Percentiles rank a stretch among this genome's conserved stretches.
Conservation (phyloP, 2,888 invertebrate genomes). For the Noctua comes region DNA sequence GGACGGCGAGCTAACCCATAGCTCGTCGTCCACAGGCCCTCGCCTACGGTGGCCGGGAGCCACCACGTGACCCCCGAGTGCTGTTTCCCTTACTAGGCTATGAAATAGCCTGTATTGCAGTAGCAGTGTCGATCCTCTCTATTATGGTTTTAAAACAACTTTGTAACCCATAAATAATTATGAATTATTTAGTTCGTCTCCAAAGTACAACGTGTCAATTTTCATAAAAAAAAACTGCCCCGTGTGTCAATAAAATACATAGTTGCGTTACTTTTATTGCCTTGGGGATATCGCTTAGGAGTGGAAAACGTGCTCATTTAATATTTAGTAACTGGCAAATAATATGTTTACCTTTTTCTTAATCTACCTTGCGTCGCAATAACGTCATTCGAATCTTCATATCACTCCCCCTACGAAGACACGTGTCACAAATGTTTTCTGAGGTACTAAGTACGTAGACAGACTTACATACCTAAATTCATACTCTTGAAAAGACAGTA, state of each 20-base stretch:
- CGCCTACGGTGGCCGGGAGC: no score
- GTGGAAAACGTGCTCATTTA: conserved; percentile 45
- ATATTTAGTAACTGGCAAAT: conserved; percentile 17
- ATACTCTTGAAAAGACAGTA: no score
- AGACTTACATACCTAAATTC: no score
- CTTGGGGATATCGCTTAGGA: conserved; percentile 52
- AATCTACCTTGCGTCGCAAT: no score
- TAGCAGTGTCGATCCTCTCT: no score
- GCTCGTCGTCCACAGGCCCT: no score
- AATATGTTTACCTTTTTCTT: neutral
- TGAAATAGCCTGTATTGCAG: no score
- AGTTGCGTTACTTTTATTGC: conserved; percentile 75
- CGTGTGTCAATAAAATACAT: conserved; percentile 66
- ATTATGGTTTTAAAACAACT: neutral
- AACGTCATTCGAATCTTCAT: no score
- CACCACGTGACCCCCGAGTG: no score
- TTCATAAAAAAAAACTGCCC: conserved; percentile 25
- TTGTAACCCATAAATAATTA: neutral
- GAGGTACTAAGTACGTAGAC: neutral
- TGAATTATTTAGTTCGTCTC: neutral
- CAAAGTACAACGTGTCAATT: neutral
- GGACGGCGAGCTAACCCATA: no score
- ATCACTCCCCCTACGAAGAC: no score
- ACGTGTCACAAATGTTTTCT: neutral
- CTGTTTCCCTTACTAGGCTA: no score